A percentile compares a stretch with the other conserved stretches of the same genome.
These are phyloP conservation scores for Triops cancriformis DNA, from an alignment of 1,140 invertebrate species.

Conservation along the genomic window DNA sequence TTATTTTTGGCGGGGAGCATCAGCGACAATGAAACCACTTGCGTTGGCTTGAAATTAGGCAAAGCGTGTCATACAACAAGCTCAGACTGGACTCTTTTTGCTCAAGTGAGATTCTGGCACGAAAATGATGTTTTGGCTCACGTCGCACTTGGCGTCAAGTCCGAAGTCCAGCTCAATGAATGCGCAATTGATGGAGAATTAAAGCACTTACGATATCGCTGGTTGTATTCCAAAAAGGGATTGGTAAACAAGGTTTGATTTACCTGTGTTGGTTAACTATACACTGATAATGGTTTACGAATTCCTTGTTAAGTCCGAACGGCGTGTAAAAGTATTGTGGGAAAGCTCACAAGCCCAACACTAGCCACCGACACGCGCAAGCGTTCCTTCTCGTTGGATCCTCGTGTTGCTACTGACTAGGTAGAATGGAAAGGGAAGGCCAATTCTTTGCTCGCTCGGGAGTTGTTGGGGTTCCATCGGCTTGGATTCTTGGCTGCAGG, in stretches of 20 bases:
- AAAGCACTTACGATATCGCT: neutral
- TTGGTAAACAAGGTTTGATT: too few species aligned
- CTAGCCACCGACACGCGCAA: neutral
- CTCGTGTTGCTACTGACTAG: slow-evolving; percentile 1
- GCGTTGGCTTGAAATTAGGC: neutral
- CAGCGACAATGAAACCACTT: too few species aligned
- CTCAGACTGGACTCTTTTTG: neutral
- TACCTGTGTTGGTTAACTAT: too few species aligned
- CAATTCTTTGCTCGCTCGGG: neutral
- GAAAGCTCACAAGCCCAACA: too few species aligned
- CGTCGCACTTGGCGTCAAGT: neutral
- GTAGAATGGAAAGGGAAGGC: neutral
- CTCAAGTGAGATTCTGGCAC: neutral
- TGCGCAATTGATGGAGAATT: neutral
- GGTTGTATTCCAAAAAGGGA: too few species aligned
- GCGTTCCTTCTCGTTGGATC: neutral
- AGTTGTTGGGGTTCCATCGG: neutral
- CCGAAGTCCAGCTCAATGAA: neutral
- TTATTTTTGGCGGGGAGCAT: too few species aligned
- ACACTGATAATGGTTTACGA: too few species aligned
- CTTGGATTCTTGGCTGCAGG: neutral
- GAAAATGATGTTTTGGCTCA: neutral
- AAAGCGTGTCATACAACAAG: neutral
- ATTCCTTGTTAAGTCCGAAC: too few species aligned
- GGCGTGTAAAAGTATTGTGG: too few species aligned